Evolutionary conservation across 2,888 invertebrate genomes (phyloP).

Genomic region (Agrochola lota): DNA sequence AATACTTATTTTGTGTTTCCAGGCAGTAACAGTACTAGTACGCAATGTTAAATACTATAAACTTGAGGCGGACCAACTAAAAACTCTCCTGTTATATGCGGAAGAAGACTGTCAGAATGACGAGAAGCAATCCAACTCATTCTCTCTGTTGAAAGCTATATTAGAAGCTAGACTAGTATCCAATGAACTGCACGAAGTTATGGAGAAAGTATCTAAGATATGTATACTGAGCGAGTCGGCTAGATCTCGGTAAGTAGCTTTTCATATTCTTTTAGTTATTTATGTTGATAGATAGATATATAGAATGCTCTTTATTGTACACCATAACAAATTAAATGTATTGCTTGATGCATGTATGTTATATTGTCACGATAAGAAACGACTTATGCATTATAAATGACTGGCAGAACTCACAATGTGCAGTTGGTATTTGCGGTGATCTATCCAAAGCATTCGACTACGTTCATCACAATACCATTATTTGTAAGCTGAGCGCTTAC

Average conservation of each 20-base stretch:
- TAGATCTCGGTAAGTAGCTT: slow-evolving; percentile 80
- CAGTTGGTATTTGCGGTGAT: background rate
- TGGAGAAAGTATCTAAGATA: slow-evolving; percentile 95
- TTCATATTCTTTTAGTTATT: background rate
- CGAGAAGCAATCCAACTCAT: slow-evolving; percentile 96
- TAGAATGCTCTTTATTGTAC: background rate
- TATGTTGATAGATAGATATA: background rate
- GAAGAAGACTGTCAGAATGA: slow-evolving; percentile 97
- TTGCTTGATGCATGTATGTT: background rate
- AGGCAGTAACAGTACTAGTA: slow-evolving; percentile 95
- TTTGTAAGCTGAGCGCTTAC: background rate
- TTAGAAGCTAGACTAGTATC: slow-evolving; percentile 93
- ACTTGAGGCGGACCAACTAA: slow-evolving; percentile 94
- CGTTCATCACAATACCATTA: background rate
- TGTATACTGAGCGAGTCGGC: slow-evolving; percentile 94
- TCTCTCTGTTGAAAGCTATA: slow-evolving; percentile 96
- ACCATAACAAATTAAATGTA: too few species aligned
- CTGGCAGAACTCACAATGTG: background rate
- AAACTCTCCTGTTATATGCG: slow-evolving; percentile 95
- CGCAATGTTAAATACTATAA: slow-evolving; percentile 94
- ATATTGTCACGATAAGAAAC: background rate
- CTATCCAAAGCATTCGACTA: background rate
- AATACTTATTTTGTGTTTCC: slow-evolving; percentile 64
- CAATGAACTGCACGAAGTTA: slow-evolving; percentile 94
- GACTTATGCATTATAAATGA: too few species aligned